These are phyloP conservation scores for Mamestra brassicae DNA, from an alignment of 2,888 invertebrate species.

Conservation along the genomic window DNA sequence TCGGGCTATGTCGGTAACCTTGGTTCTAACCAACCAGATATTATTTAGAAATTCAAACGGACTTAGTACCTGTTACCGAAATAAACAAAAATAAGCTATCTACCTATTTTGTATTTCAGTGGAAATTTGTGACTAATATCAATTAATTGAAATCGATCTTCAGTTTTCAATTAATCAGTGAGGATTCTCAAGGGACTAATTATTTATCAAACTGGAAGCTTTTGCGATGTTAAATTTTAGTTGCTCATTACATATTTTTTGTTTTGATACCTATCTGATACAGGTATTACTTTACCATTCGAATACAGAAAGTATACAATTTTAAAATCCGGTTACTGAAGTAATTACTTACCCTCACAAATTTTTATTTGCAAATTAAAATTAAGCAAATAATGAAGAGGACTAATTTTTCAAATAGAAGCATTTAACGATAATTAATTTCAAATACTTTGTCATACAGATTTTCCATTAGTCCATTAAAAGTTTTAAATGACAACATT, in stretches of 20 bases:
- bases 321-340: too few relatives aligned
- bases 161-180: conserved; percentile 22
- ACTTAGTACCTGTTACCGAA: too few relatives aligned
- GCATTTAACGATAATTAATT: background rate
- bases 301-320: too few relatives aligned
- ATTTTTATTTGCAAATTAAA: background rate
- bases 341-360: too few relatives aligned
- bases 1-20: too few relatives aligned
- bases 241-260: conserved; percentile 4
- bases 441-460: too few relatives aligned
- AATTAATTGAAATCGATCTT: conserved; percentile 13
- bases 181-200: conserved; percentile 6
- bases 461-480: background rate
- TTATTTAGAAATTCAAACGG: too few relatives aligned
- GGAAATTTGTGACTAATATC: background rate
- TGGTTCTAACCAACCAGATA: too few relatives aligned
- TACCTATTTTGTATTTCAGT: background rate
- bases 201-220: background rate
- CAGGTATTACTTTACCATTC: too few relatives aligned
- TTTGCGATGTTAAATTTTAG: background rate
- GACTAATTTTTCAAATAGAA: conserved; percentile 32
- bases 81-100: too few relatives aligned
- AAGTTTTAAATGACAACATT: background rate
- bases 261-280: background rate
- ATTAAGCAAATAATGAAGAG: background rate